A percentile compares a stretch with the other conserved stretches of the same genome.
These are phyloP conservation scores for Ceratosolen solmsi DNA, from an alignment of 1,140 invertebrate species.

Conservation along the genomic window DNA sequence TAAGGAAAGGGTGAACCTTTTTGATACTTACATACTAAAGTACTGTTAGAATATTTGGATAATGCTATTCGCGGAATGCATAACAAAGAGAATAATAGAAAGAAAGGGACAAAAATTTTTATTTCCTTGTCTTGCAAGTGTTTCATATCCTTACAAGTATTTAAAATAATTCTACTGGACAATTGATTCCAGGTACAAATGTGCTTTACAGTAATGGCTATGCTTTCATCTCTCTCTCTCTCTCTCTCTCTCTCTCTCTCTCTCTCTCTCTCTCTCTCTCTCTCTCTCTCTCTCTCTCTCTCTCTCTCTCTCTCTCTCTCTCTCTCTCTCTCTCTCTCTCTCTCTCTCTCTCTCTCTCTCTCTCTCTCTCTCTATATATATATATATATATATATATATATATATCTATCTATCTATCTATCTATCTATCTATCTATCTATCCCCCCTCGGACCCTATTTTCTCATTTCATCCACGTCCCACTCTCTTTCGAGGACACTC, in stretches of 20 bases:
- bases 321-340: too few relatives aligned
- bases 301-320: too few relatives aligned
- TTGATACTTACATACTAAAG: background rate
- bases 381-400: too few relatives aligned
- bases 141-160: background rate
- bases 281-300: background rate
- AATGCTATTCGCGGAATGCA: background rate
- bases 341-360: background rate
- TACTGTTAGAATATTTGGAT: background rate
- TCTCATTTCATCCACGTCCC: background rate
- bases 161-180: background rate
- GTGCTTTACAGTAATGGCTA: background rate
- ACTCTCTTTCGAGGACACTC: too few relatives aligned
- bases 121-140: background rate
- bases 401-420: background rate
- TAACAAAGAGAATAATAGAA: background rate
- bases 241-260: background rate
- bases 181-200: constrained; percentile 4
- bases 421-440: background rate
- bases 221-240: background rate
- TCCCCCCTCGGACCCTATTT: background rate
- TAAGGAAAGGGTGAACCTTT: background rate
- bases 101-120: background rate
- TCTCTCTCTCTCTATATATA: too few relatives aligned
- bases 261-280: background rate